These are phyloP conservation scores for Eurypyga helias DNA, from an alignment of 2,113 vertebrate genomes.

Conservation along the genomic window DNA sequence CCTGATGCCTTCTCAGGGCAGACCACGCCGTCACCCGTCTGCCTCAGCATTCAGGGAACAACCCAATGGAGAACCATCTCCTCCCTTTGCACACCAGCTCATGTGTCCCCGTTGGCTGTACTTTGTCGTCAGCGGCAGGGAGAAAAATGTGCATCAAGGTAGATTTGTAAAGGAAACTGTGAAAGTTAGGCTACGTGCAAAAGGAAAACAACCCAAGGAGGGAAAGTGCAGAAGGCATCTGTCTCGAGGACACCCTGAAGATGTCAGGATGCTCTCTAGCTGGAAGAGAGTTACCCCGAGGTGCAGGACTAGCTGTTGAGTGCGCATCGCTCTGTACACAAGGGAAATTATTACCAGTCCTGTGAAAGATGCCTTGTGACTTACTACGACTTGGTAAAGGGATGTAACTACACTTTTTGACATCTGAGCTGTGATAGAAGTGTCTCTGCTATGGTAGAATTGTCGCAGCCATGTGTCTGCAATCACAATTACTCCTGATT, in stretches of 20 bases:
- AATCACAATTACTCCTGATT: not conserved
- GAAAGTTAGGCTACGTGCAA: not conserved
- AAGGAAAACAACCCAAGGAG: not conserved
- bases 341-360: not conserved
- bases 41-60: not conserved
- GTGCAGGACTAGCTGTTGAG: not conserved
- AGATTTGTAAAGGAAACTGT: not conserved
- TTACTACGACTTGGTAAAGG: not conserved
- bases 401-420: not conserved
- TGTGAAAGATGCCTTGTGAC: not conserved
- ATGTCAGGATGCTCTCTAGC: not conserved
- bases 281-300: not conserved
- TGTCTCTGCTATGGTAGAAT: not conserved
- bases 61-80: not conserved
- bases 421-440: not conserved
- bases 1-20: not conserved
- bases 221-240: not conserved
- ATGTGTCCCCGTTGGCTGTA: not conserved
- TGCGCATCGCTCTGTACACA: not conserved
- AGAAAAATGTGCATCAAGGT: not conserved
- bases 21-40: not conserved
- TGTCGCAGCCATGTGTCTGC: not conserved
- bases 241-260: not conserved
- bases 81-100: not conserved
- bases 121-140: not conserved